Evolutionary conservation across 2,888 invertebrate genomes (phyloP).

Genomic region (Antheraea assamensis): DNA sequence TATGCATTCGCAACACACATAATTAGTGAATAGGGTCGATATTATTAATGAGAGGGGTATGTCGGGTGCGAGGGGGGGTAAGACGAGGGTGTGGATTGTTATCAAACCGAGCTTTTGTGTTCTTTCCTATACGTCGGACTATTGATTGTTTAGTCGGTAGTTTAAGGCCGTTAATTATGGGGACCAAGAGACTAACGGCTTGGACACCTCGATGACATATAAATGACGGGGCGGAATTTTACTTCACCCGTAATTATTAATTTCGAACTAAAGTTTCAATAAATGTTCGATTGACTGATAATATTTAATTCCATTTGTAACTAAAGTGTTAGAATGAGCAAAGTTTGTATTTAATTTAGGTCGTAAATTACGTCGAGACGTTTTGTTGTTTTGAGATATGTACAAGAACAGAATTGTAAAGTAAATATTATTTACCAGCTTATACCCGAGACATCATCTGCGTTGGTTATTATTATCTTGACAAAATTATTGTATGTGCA

Average conservation of each 20-base stretch:
- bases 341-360: background rate
- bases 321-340: background rate
- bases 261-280: constrained; percentile 57
- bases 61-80: constrained; percentile 46
- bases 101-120: constrained; percentile 80
- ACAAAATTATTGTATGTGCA: no score
- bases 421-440: no score
- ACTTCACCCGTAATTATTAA: constrained; percentile 74
- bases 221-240: constrained; percentile 68
- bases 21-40: constrained; percentile 81
- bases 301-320: constrained; percentile 6
- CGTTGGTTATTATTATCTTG: no score
- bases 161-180: constrained; percentile 75
- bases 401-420: no score
- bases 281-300: background rate
- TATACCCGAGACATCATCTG: no score
- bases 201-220: constrained; percentile 76
- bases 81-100: constrained; percentile 65
- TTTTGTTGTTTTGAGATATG: background rate
- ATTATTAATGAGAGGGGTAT: constrained; percentile 80
- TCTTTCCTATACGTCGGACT: constrained; percentile 73
- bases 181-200: constrained; percentile 70
- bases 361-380: background rate
- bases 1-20: constrained; percentile 81
- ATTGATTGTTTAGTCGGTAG: constrained; percentile 80